Evolutionary conservation across 2,113 vertebrate species (phyloP), one percentile per base, ranked within the genome.

Genomic region (Cryptomyrus ogoouensis): DNA sequence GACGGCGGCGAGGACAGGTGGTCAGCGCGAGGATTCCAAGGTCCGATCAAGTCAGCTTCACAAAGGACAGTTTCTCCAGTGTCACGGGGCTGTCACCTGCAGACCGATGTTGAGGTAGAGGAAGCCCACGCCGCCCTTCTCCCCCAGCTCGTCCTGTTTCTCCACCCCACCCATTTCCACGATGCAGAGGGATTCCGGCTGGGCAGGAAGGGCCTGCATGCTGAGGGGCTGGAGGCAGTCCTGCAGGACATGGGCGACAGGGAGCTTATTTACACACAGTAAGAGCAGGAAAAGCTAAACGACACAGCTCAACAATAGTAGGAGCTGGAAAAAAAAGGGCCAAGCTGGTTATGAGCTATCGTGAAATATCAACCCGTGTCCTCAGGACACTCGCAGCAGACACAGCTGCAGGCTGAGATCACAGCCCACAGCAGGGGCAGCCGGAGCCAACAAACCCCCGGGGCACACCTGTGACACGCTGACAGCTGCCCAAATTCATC

Each of bases 101-200:
- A 99, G 95, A 2, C 98, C 98, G 2, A 99, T 99, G 94, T 99
- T 99, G 88, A 99, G 96, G 94, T 99, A 99, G 0, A 99, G 95
- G 92, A 99, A 99, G 83, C 98, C 98, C 10, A 99, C 98, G 92
- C 97, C 96, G 85, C 98, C 98, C 35, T 99, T 97, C 91, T 99
- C 98, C 50, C 98, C 98, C 21, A 99, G 94, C 88, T 99, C 98
- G 0, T 99, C 98, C 93, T 99, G 98, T 92, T 99, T 99, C 94
- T 99, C 98, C 0, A 98, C 97, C 0, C 98, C 98, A 15, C 98
- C 98, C 98, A 99, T 99, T 95, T 99, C 98, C 91, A 99, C 98
- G 0, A 99, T 99, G 77, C 98, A 99, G 62, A 99, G 94, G 0
- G 98, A 98, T 91, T 99, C 98, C 0, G 98, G 98, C 93, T 99